Evolutionary conservation across 2,797 vertebrate species (phyloP).

Genomic region (Hippoglossus hippoglossus): DNA sequence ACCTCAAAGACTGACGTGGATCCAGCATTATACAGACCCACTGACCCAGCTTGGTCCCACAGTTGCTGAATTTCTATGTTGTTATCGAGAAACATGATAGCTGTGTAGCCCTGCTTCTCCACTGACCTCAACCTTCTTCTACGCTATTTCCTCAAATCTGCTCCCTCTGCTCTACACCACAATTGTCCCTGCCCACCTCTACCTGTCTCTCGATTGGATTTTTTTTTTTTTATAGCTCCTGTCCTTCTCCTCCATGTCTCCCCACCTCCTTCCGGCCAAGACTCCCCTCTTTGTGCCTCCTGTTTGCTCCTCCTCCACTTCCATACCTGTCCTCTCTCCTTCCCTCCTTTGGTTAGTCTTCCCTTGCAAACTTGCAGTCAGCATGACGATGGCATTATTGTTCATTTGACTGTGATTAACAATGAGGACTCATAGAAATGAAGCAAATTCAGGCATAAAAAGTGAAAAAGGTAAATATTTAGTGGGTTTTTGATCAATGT

Average conservation of each 20-base stretch:
- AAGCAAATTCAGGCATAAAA: not conserved
- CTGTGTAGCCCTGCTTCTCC: constrained; percentile 24
- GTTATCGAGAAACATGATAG: constrained; percentile 29
- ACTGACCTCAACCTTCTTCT: constrained; percentile 20
- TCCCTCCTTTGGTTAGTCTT: not conserved
- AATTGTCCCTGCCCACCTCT: not conserved
- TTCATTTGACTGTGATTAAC: constrained; percentile 8
- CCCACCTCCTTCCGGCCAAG: constrained; percentile 1
- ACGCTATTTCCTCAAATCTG: constrained; percentile 14
- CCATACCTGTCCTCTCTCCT: constrained; percentile 1
- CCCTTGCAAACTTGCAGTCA: constrained; percentile 6
- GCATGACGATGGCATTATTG: constrained; percentile 25
- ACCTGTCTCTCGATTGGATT: not conserved
- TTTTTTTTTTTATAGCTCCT: not conserved
- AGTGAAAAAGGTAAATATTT: not conserved
- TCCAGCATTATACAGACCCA: no score
- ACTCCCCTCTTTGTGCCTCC: constrained; percentile 8
- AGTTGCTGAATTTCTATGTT: constrained; percentile 5
- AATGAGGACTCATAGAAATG: not conserved
- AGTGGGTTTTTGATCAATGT: not conserved
- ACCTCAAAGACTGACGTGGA: no score
- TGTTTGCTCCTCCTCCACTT: constrained; percentile 6
- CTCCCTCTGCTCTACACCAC: not conserved
- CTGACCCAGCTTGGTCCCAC: no score
- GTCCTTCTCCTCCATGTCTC: not conserved